A percentile compares a stretch with the other conserved stretches of the same genome.
phyloP scores from a whole-genome alignment of 2,797 vertebrate genomes.

The Melanogrammus aeglefinus region DNA sequence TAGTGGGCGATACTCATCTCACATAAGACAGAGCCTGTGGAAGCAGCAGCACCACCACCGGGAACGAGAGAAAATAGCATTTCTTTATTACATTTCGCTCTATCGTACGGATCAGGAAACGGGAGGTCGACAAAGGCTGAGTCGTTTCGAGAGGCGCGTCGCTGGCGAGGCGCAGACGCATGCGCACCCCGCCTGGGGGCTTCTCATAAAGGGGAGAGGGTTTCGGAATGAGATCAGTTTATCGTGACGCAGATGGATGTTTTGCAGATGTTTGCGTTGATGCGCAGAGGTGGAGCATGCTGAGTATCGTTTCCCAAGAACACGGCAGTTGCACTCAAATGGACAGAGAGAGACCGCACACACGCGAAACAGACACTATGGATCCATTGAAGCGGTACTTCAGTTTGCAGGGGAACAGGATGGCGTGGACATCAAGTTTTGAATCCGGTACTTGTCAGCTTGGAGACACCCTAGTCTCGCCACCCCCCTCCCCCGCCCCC shows the following conservation, averaged over 20 bases:
- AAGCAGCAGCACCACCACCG: background rate
- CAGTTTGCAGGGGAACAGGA: background rate
- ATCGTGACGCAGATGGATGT: slow-evolving; percentile 1
- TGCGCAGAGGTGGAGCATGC: background rate
- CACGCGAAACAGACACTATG: too few relatives aligned
- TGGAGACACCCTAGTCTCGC: too few relatives aligned
- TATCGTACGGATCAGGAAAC: background rate
- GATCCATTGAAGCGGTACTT: background rate
- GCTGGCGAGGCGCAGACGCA: slow-evolving; percentile 1
- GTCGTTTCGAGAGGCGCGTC: background rate
- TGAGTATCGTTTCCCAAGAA: background rate
- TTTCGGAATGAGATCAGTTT: background rate
- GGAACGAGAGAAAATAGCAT: background rate
- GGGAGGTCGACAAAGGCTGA: background rate
- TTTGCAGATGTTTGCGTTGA: background rate
- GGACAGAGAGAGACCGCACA: background rate
- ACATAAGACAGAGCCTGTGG: background rate
- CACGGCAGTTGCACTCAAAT: background rate
- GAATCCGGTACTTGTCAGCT: too few relatives aligned
- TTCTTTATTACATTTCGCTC: background rate
- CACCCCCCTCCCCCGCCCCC: too few relatives aligned
- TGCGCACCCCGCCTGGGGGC: background rate
- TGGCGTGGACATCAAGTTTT: background rate
- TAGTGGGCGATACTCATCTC: background rate
- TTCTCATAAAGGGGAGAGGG: background rate